Conservation (phyloP, 2,888 invertebrate species). For the Amphiduros pacificus region DNA sequence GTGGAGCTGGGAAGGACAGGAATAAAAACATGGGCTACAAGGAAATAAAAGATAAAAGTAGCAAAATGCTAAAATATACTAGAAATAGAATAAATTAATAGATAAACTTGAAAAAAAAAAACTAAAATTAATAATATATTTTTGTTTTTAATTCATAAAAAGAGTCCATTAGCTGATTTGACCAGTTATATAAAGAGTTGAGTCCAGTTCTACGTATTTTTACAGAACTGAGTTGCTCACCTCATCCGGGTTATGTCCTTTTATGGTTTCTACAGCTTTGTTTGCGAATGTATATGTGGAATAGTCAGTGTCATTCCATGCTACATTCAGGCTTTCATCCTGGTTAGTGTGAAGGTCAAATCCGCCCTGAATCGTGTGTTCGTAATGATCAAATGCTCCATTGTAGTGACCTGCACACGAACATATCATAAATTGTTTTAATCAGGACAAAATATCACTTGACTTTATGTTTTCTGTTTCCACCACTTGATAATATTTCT, state of each 20-base stretch:
- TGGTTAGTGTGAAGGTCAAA: not conserved
- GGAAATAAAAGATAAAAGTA: no score
- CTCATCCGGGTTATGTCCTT: conserved; percentile 28
- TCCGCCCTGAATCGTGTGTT: not conserved
- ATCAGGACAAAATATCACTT: no score
- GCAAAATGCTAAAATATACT: no score
- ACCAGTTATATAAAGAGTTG: no score
- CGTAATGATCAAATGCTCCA: not conserved
- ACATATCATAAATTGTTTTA: no score
- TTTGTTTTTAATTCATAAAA: not conserved
- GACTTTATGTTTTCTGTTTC: no score
- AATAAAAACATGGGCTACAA: not conserved
- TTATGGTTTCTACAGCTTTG: conserved; percentile 40
- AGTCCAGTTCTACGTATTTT: no score
- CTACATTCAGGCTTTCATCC: not conserved
- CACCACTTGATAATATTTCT: no score
- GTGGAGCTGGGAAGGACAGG: not conserved
- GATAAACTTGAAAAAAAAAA: not conserved
- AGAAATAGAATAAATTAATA: no score
- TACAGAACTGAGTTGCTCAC: conserved; percentile 23
- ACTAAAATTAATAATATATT: not conserved
- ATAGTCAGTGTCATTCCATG: conserved; percentile 25
- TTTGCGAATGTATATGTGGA: conserved; percentile 30
- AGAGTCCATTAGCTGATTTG: no score
- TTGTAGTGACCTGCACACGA: not conserved